Base-by-base conservation (phyloP, 1,140 invertebrate species). In the Bicyclus anynana region DNA sequence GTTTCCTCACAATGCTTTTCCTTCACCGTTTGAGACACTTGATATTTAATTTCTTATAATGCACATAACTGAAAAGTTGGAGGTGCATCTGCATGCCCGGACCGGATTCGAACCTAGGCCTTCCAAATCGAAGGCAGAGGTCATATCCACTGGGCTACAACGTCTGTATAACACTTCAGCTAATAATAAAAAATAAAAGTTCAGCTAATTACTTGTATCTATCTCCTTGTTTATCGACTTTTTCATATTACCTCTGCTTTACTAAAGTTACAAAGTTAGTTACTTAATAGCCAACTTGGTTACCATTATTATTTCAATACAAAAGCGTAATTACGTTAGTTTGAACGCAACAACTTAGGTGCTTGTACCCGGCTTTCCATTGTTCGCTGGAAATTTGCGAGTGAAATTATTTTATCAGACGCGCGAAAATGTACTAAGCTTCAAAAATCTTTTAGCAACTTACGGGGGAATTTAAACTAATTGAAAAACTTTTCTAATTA, bases 401-500 rank as follows among this genome's bases (percentile, higher is more conserved):
- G 40, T 40, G 49, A 59, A 67, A 73, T 70, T 54, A 73, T 73
- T 67, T 61, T 61, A 71, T 69, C 59, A 64, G 57, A 69, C 57
- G 57, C 65, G 55, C 65, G 62, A 53, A 70, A 70, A 77, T 69
- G 75, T 80, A 33, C 29, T 33, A 79, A 80, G 79, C 79, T 84
- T 87, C 77, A 87, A 84, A 86, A 84, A 82, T 80, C 79, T 80
- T 70, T n/a, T 52, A 23, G 54, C 56, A 71, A 77, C 79, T 82
- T 82, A 82, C 71, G 74, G 72, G 72, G 70, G 77, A 81, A 85
- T 84, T 87, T 83, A 81, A 80, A 85, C 77, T 87, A 87, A 87
- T 87, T 87, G 82, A 85, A 87, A 87, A 87, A 87, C 68, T 87
- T 87, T 87, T 85, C 79, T 87, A 87, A 87, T 87, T 87, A 87